Base-by-base conservation (phyloP, 2,113 vertebrate genomes). In the Drymodes brunneopygia region DNA sequence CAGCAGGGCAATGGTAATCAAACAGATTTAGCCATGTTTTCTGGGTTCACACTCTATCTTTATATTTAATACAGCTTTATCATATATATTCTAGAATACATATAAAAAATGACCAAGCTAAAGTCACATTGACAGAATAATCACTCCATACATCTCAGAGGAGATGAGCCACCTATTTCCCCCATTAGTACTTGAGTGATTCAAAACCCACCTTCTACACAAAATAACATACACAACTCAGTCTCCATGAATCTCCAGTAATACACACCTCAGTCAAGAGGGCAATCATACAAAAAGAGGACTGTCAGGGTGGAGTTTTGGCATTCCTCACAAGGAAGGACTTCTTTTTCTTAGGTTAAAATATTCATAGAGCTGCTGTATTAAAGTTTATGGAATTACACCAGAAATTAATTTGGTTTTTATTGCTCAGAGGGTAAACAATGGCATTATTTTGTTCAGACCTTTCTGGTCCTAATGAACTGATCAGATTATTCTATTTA, bases 401-500 rank as follows among this genome's bases (percentile, higher is more conserved):
- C 19, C 27, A 58, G 61, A 90, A 94, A 95, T 86, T 70, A 95
- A 81, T 90, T 73, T 61, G 48, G 57, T 60, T 54, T 73, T 87
- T 40, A 29, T n/a, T 44, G 40, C 65, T 91, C 2, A 2, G 19
- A 60, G n/a, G 15, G 12, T 91, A 97, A 97, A 97, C 78, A 97
- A 79, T 31, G 38, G 40, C 42, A 81, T 84, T 90, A 91, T 88
- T 90, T 77, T 75, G 24, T 81, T 91, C 75, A 90, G 75, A 73
- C 36, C 58, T 77, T 74, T 84, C 71, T 71, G 33, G 54, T 95
- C 70, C 57, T 94, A 94, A 94, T 94, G 88, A 97, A 91, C 92
- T 64, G 72, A 92, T 94, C 72, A 83, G 79, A 92, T 95, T 92
- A 86, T 94, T 90, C 86, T 74, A 83, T 90, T 86, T 84, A 94